phyloP scores from a whole-genome alignment of 2,888 invertebrate genomes.

The Achlya flavicornis region DNA sequence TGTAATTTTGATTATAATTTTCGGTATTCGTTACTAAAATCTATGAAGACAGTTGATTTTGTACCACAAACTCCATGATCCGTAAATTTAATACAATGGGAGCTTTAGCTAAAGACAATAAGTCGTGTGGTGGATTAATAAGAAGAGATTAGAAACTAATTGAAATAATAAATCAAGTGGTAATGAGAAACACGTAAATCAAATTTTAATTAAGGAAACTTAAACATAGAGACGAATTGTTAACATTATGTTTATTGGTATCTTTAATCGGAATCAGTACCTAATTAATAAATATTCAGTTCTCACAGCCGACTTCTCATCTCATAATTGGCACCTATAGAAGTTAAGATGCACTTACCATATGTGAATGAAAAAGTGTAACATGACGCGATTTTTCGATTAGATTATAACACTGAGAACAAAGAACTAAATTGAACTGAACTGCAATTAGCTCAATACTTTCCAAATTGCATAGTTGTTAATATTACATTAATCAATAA shows the following conservation, averaged over 20 bases:
- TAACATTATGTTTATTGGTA: slow-evolving; percentile 21
- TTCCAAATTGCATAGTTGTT: background rate
- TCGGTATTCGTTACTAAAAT: background rate
- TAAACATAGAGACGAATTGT: slow-evolving; percentile 10
- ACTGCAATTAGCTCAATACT: background rate
- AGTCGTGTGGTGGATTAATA: background rate
- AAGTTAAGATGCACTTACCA: background rate
- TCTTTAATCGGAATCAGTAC: slow-evolving; percentile 5
- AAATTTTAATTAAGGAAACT: background rate
- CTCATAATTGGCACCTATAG: slow-evolving; percentile 25
- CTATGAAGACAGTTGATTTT: background rate
- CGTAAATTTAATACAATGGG: background rate
- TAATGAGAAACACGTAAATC: background rate
- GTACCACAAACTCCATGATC: background rate
- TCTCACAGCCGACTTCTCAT: slow-evolving; percentile 57
- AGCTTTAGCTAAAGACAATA: background rate
- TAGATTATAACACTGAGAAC: background rate
- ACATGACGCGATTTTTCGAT: background rate
- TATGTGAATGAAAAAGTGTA: slow-evolving; percentile 4
- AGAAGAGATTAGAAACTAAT: background rate
- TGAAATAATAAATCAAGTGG: background rate
- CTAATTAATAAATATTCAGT: slow-evolving; percentile 23
- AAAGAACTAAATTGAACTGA: background rate
- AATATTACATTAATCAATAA: background rate
- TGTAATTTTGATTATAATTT: background rate